Evolutionary conservation across 2,113 vertebrate genomes (phyloP).

Genomic region (Abramis brama): DNA sequence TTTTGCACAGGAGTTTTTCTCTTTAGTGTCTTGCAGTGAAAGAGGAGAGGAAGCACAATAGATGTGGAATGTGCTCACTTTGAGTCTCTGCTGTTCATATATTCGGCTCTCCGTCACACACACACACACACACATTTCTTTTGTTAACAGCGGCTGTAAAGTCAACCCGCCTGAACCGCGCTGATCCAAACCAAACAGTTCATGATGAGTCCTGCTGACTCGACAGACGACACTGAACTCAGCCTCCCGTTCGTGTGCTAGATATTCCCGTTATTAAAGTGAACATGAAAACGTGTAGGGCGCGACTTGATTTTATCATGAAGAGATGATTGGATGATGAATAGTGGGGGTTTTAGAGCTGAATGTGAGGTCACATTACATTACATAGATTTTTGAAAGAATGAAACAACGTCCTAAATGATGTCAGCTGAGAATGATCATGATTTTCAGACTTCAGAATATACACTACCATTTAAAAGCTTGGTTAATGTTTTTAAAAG

Average conservation of each 20-base stretch:
- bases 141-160: slow-evolving; percentile 74
- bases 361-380: not conserved
- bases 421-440: not conserved
- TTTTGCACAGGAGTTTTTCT: slow-evolving; percentile 10
- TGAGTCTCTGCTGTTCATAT: slow-evolving; percentile 69
- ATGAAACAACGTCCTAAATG: not conserved
- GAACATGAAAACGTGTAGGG: not conserved
- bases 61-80: slow-evolving; percentile 57
- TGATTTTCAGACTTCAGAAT: not conserved
- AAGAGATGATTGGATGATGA: not conserved
- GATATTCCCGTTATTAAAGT: not conserved
- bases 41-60: slow-evolving; percentile 52
- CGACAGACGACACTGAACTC: slow-evolving; percentile 40
- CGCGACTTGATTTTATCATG: not conserved
- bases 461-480: not conserved
- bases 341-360: not conserved
- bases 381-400: not conserved
- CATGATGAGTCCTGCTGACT: slow-evolving; percentile 71
- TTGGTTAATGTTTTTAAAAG: no score
- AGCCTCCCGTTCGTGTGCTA: not conserved
- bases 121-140: slow-evolving; percentile 62
- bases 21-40: slow-evolving; percentile 53
- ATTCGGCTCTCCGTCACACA: slow-evolving; percentile 63
- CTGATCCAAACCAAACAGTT: slow-evolving; percentile 66
- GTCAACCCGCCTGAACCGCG: slow-evolving; percentile 80